A percentile compares a stretch with the other conserved stretches of the same genome.
Evolutionary conservation across 2,888 invertebrate genomes (phyloP).

Genomic region (Tuberolachnus salignus): DNA sequence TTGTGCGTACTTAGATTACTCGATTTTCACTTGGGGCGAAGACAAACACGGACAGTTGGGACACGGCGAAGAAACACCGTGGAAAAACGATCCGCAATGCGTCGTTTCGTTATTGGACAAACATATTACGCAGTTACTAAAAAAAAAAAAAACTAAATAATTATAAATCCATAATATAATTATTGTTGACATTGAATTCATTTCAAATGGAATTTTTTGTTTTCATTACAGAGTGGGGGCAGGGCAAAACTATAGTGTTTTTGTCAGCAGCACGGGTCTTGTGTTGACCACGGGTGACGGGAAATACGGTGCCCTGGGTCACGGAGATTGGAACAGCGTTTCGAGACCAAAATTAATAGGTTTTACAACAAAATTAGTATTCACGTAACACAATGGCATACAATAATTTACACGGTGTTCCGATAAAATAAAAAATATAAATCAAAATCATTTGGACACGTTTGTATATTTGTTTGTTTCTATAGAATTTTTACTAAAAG

Average conservation of each 20-base stretch:
- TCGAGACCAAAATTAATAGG: constrained; percentile 68
- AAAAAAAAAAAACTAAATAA: too few species aligned
- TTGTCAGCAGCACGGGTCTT: constrained; percentile 72
- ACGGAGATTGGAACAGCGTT: constrained; percentile 67
- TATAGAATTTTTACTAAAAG: constrained; percentile 65
- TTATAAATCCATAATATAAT: too few species aligned
- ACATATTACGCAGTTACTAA: constrained; percentile 65
- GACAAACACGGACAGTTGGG: constrained; percentile 73
- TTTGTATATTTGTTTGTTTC: not conserved
- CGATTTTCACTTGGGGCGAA: constrained; percentile 75
- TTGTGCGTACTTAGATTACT: constrained; percentile 63
- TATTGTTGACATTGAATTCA: too few species aligned
- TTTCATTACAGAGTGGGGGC: constrained; percentile 66
- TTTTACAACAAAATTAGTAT: too few species aligned
- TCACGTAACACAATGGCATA: too few species aligned
- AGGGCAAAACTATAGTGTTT: constrained; percentile 72
- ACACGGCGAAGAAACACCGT: constrained; percentile 65
- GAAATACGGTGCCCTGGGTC: constrained; percentile 70
- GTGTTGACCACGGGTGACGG: constrained; percentile 74
- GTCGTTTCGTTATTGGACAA: constrained; percentile 70
- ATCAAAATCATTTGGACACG: not conserved
- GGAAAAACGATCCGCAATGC: constrained; percentile 67
- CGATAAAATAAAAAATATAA: not conserved
- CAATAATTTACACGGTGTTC: constrained; percentile 16
- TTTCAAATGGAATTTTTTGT: too few species aligned